Percentiles rank a stretch among this genome's conserved stretches.
phyloP scores from a whole-genome alignment of 1,140 invertebrate species.

The Drepana arcuata region DNA sequence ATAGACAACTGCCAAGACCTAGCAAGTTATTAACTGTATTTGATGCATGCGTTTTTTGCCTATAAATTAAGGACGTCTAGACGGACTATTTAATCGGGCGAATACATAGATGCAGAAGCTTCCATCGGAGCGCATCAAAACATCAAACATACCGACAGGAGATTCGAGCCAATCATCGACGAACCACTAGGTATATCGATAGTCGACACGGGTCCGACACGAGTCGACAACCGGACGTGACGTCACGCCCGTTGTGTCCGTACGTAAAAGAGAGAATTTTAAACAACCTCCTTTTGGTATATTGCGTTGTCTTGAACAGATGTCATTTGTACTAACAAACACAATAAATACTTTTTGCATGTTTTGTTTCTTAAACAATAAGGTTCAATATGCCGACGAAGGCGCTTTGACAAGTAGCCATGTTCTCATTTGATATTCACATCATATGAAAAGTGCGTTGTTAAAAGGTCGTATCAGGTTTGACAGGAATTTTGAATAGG shows the following conservation, averaged over 20 bases:
- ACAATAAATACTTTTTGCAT: constrained; percentile 4
- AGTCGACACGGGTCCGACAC: constrained; percentile 28
- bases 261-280: constrained; percentile 64
- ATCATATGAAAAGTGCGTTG: constrained; percentile 39
- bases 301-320: constrained; percentile 48
- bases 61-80: no score
- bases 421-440: constrained; percentile 50
- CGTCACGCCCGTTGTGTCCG: constrained; percentile 46
- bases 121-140: no score
- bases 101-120: no score
- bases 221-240: constrained; percentile 50
- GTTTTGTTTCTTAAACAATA: constrained; percentile 24
- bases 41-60: no score
- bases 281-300: constrained; percentile 62
- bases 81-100: no score
- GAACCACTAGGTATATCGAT: constrained; percentile 47
- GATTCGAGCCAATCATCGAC: constrained; percentile 40
- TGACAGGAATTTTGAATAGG: constrained; percentile 36
- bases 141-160: constrained; percentile 60
- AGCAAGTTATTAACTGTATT: no score
- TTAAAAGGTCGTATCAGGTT: constrained; percentile 47
- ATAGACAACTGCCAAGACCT: no score
- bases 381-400: constrained; percentile 18
- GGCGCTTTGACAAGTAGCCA: constrained; percentile 12
- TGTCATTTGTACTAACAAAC: constrained; percentile 53